Conservation (phyloP, 2,797 vertebrate genomes). For the Anguilla megastoma region DNA sequence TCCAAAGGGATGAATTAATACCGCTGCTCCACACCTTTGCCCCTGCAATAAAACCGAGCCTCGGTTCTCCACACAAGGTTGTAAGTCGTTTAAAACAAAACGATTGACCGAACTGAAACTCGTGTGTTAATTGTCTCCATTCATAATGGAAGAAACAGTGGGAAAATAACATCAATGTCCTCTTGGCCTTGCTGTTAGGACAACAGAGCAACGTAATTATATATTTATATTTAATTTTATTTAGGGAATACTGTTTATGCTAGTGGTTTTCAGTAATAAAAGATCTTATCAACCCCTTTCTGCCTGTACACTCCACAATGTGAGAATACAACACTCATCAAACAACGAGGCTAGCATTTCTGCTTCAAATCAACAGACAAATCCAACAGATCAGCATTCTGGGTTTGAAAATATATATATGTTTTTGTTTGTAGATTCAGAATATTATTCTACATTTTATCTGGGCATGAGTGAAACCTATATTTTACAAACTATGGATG, state of each 20-base stretch:
- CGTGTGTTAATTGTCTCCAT: background rate
- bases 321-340: background rate
- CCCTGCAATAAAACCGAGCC: background rate
- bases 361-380: background rate
- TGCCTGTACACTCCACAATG: background rate
- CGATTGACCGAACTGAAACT: background rate
- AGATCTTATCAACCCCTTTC: background rate
- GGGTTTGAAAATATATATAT: background rate
- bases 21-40: slow-evolving; percentile 25
- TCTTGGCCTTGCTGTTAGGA: background rate
- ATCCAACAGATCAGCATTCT: background rate
- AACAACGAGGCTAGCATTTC: background rate
- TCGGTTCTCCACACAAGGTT: background rate
- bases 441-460: background rate
- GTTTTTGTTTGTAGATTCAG: background rate
- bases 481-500: background rate
- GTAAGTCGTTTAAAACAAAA: background rate
- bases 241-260: background rate
- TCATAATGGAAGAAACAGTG: background rate
- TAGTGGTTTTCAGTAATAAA: background rate
- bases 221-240: background rate
- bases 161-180: background rate
- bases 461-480: background rate
- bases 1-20: slow-evolving; percentile 33
- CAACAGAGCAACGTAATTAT: background rate